Percentiles rank a stretch among this genome's conserved stretches.
Evolutionary conservation across 2,797 vertebrate genomes (phyloP).

Genomic region (Molossus alvarezi): DNA sequence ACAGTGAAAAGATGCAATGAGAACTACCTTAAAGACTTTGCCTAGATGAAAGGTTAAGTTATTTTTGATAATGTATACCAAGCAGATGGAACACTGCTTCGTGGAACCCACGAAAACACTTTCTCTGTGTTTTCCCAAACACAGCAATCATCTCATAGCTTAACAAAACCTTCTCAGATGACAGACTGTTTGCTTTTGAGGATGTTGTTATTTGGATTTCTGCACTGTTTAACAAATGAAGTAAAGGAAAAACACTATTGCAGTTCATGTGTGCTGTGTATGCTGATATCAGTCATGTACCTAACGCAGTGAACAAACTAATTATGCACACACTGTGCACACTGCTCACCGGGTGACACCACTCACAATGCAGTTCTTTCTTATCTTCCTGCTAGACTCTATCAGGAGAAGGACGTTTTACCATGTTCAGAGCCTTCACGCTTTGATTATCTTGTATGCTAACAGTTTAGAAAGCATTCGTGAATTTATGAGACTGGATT

Average conservation of each 20-base stretch:
- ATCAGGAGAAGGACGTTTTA: neutral
- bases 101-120: constrained; percentile 25
- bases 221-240: constrained; percentile 17
- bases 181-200: neutral
- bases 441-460: neutral
- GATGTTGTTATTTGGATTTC: neutral
- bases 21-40: constrained; percentile 81
- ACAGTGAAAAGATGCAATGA: constrained; percentile 79
- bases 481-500: neutral
- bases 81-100: constrained; percentile 53
- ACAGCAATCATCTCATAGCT: neutral
- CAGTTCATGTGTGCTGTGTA: accelerated
- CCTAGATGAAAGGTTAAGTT: constrained; percentile 77
- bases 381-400: neutral
- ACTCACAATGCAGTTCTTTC: neutral
- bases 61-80: constrained; percentile 74
- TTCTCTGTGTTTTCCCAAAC: constrained; percentile 51
- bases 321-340: accelerated
- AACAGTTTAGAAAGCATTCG: neutral
- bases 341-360: accelerated
- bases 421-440: constrained; percentile 9
- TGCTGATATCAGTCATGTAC: neutral
- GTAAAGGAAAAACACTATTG: neutral
- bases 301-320: neutral
- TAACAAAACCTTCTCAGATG: neutral